Conservation (phyloP, 2,113 vertebrate species). For the Naja naja region DNA sequence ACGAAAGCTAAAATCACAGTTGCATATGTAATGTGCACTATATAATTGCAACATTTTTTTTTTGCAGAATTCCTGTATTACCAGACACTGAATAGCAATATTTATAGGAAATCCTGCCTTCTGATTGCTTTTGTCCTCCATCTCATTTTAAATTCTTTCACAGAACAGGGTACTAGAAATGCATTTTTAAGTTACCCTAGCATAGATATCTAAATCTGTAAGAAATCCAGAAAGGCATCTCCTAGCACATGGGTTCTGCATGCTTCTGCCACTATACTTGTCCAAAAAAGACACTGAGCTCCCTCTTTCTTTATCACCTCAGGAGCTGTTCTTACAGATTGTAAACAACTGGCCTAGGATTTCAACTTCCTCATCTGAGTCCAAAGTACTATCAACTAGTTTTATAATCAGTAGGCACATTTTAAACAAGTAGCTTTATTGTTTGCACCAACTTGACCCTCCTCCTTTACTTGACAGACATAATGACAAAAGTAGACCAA, state of each 20-base stretch:
- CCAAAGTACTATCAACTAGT: background rate
- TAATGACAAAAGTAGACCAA: background rate
- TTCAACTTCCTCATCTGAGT: background rate
- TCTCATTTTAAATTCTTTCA: background rate
- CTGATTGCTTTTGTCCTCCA: background rate
- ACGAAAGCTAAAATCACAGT: background rate
- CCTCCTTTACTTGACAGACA: background rate
- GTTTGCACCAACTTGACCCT: background rate
- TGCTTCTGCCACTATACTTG: background rate
- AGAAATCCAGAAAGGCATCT: background rate
- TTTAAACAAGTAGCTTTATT: too few relatives aligned
- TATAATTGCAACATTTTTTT: too few relatives aligned
- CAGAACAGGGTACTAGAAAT: background rate
- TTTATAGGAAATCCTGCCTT: background rate
- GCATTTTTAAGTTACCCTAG: background rate
- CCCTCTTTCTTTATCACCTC: background rate
- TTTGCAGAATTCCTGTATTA: background rate
- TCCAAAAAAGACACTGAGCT: background rate
- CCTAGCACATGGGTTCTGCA: background rate
- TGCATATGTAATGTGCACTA: background rate
- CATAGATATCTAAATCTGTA: background rate
- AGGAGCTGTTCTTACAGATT: background rate
- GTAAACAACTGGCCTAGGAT: background rate
- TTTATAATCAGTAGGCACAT: background rate
- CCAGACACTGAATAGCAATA: background rate